These are phyloP conservation scores for Troilus luridus DNA, from an alignment of 2,888 invertebrate species.

Conservation along the genomic window DNA sequence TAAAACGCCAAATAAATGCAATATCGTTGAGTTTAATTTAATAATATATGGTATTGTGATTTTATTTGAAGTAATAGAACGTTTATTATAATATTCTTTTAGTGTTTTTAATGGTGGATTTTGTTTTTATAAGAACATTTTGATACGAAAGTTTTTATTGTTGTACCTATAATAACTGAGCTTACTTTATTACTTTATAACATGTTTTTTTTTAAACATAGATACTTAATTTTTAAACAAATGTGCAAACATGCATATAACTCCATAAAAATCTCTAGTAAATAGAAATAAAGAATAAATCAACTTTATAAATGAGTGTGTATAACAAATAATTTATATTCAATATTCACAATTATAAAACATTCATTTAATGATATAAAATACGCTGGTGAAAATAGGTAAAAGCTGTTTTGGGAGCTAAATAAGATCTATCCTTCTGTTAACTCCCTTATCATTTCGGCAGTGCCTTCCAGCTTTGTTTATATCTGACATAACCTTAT, in stretches of 20 bases:
- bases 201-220: not conserved
- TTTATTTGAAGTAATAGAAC: too few species aligned
- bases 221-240: not conserved
- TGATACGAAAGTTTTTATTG: not conserved
- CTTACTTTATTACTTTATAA: not conserved
- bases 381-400: not conserved
- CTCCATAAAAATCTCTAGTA: not conserved
- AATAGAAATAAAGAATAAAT: not conserved
- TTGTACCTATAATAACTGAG: not conserved
- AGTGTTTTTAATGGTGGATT: not conserved
- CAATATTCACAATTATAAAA: too few species aligned
- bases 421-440: not conserved
- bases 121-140: not conserved
- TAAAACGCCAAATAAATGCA: too few species aligned
- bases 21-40: too few species aligned
- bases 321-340: not conserved
- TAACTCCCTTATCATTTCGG: not conserved
- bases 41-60: too few species aligned
- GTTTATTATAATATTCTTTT: too few species aligned
- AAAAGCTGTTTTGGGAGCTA: not conserved
- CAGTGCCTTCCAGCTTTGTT: slow-evolving; percentile 4
- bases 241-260: not conserved
- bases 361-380: too few species aligned
- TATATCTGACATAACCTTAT: slow-evolving; percentile 31
- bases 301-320: not conserved